These are phyloP conservation scores for Charadrius vociferus DNA, from an alignment of 2,113 vertebrate species.

Conservation along the genomic window DNA sequence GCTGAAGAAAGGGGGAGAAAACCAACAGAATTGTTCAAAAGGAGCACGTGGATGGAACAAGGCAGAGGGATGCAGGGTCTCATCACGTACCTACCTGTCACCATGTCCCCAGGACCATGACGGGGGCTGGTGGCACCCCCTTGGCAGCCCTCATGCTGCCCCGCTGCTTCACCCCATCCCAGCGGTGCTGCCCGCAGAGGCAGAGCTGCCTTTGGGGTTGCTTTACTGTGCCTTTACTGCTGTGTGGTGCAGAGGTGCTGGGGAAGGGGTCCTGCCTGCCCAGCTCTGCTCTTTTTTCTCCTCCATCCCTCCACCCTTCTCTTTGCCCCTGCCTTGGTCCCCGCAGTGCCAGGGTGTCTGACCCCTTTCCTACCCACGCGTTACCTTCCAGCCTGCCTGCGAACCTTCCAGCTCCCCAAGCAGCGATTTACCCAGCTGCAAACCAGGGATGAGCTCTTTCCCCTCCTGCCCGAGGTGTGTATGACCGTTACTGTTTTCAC, in stretches of 20 bases:
- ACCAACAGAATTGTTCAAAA: neutral
- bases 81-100: neutral
- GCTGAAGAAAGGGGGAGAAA: neutral
- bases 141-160: neutral
- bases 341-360: neutral
- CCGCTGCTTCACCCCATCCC: neutral
- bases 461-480: neutral
- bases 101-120: fast-evolving
- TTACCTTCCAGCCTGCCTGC: neutral
- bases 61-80: neutral
- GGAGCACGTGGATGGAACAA: neutral
- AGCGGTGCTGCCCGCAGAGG: neutral
- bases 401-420: neutral
- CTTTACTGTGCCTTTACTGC: neutral
- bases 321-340: neutral
- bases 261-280: neutral
- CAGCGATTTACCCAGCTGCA: neutral
- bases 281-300: neutral
- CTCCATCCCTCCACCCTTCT: neutral
- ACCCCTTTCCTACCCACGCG: neutral
- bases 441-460: neutral
- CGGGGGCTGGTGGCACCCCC: neutral
- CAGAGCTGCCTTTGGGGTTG: neutral
- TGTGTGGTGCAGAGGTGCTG: fast-evolving
- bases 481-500: neutral